Evolutionary conservation across 2,797 vertebrate genomes (phyloP), one percentile per base, ranked within the genome.

Genomic region (Macropus fuliginosus): DNA sequence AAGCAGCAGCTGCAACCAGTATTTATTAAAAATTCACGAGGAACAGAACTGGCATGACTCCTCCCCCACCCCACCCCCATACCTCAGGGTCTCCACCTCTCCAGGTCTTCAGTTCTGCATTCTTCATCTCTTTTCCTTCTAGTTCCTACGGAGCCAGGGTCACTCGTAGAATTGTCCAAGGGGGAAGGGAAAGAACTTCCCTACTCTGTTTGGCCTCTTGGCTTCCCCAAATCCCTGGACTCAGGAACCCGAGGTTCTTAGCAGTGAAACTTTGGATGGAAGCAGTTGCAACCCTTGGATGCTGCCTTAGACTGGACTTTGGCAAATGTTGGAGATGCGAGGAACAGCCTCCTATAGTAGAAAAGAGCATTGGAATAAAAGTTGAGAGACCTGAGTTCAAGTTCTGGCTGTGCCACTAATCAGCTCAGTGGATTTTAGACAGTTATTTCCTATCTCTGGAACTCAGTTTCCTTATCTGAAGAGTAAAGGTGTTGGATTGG

Each of bases 1-100:
- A 87, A 87, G 40, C 94, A 24, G 40, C 91, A 56, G 95, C 95
- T 93, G 40, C 59, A 92, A 94, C 91, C 94, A 93, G 92, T 98
- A 98, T 98, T 98, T 98, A 98, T 98, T 98, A 95, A 96, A 94
- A 89, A 81, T 34, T 92, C 95, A 66, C 57, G 66, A 55, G 90
- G 94, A 97, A 97, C 94, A 91, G 5, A 92, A 95, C 95, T 96
- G 92, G 12, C 59, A 66, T n/a, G 93, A 66, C 54, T 13, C 55
- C 40, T n/a, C 1, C 90, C 93, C 50, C 16, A 6, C 5, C 87
- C 16, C 55, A n/a, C 24, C 50, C 62, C 55, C 89, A 21, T 54
- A 54, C 62, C 62, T 40, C 12, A 24, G 56, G 13, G 52, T 27
- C 66, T 91, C 57, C n/a, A 24, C 56, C 91, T 11, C 31, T 27